Percentiles rank a stretch among this genome's conserved stretches.
Evolutionary conservation across 2,113 vertebrate genomes (phyloP).

Genomic region (Prionailurus bengalensis): DNA sequence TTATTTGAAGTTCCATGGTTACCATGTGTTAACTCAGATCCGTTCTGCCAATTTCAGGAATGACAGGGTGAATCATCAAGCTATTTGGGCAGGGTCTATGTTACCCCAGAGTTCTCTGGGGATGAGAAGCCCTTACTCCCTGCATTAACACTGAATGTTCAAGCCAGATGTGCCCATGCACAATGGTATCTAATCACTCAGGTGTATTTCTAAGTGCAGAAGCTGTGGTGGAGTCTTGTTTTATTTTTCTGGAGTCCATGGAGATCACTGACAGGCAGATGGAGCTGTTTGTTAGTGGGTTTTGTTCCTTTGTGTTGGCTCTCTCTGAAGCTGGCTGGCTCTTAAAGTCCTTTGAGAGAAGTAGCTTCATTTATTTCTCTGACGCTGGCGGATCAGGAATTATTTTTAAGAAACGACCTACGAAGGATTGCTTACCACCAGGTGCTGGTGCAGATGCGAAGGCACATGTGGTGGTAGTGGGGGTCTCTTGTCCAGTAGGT

Average conservation of each 20-base stretch:
- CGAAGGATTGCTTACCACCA: not conserved
- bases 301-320: not conserved
- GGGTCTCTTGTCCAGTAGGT: not conserved
- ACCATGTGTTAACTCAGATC: not conserved
- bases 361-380: not conserved
- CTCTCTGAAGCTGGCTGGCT: conserved; percentile 7
- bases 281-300: not conserved
- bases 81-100: not conserved
- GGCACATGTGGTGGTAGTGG: not conserved
- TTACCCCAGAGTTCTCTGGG: not conserved
- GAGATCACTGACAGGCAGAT: not conserved
- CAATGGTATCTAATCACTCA: not conserved
- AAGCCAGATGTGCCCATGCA: not conserved
- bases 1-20: conserved; percentile 17
- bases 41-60: not conserved
- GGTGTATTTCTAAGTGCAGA: not conserved
- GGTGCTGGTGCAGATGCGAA: not conserved
- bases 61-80: not conserved
- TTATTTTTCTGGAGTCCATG: not conserved
- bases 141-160: not conserved
- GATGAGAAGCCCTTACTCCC: not conserved
- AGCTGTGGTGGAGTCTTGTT: not conserved
- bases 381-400: not conserved
- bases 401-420: not conserved
- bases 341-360: not conserved